These are phyloP conservation scores for Lasioglossum oenotherae DNA, from an alignment of 2,888 invertebrate species.

Conservation along the genomic window DNA sequence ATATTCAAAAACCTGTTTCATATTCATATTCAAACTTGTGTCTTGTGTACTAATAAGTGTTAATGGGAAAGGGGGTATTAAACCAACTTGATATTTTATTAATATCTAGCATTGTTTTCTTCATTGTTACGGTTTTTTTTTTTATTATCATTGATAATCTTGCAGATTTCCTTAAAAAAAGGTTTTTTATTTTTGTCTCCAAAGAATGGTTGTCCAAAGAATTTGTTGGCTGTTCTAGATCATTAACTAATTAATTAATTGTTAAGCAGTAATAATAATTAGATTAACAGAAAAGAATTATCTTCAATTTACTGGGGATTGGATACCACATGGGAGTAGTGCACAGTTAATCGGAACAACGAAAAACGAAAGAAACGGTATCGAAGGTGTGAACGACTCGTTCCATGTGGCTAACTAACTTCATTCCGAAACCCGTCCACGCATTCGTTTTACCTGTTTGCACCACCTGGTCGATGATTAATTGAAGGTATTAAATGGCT, in stretches of 20 bases:
- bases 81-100: neutral
- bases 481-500: constrained; percentile 55
- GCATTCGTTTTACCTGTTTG: constrained; percentile 50
- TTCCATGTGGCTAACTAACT: constrained; percentile 23
- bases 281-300: neutral
- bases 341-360: too few species aligned
- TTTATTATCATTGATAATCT: too few species aligned
- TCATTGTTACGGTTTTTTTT: too few species aligned
- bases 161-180: too few species aligned
- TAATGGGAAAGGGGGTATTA: neutral
- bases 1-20: too few species aligned
- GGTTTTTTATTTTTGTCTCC: too few species aligned
- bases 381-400: constrained; percentile 9
- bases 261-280: neutral
- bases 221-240: neutral
- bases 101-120: neutral
- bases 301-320: neutral
- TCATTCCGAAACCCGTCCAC: constrained; percentile 46
- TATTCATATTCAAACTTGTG: neutral
- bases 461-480: constrained; percentile 58
- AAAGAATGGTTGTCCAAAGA: too few species aligned
- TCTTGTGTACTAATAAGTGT: neutral
- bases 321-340: neutral
- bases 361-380: constrained; percentile 10
- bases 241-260: neutral